A percentile compares a stretch with the other conserved stretches of the same genome.
phyloP scores from a whole-genome alignment of 2,113 vertebrate genomes.

The Chamaetylas fuelleborni region DNA sequence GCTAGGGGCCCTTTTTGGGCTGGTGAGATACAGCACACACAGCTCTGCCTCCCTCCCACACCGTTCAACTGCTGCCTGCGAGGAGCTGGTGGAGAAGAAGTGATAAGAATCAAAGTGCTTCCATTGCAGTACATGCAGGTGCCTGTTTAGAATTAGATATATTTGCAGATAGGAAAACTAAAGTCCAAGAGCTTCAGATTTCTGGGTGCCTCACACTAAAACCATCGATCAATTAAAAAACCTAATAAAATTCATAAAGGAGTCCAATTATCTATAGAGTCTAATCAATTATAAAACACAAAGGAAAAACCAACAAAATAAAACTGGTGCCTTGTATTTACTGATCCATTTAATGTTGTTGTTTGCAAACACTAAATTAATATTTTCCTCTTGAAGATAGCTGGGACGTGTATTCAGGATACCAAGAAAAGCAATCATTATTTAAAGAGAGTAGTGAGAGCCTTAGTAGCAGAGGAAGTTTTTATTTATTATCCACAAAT shows the following conservation, averaged over 20 bases:
- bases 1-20: neutral
- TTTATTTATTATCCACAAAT: neutral
- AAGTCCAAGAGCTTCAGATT: neutral
- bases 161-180: neutral
- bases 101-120: neutral
- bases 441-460: neutral
- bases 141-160: neutral
- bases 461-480: neutral
- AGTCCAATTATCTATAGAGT: neutral
- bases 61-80: fast-evolving
- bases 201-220: neutral
- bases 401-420: neutral
- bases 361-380: neutral
- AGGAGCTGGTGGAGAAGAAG: neutral
- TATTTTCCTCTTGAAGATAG: neutral
- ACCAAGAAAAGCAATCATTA: neutral
- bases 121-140: neutral
- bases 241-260: neutral
- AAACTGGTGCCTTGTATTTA: neutral
- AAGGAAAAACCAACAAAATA: neutral
- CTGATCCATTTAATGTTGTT: neutral
- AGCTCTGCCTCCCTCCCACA: neutral
- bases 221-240: neutral
- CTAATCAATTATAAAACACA: neutral
- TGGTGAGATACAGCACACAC: fast-evolving